These are phyloP conservation scores for Anoplopoma fimbria DNA, from an alignment of 2,113 vertebrate genomes.

Conservation along the genomic window DNA sequence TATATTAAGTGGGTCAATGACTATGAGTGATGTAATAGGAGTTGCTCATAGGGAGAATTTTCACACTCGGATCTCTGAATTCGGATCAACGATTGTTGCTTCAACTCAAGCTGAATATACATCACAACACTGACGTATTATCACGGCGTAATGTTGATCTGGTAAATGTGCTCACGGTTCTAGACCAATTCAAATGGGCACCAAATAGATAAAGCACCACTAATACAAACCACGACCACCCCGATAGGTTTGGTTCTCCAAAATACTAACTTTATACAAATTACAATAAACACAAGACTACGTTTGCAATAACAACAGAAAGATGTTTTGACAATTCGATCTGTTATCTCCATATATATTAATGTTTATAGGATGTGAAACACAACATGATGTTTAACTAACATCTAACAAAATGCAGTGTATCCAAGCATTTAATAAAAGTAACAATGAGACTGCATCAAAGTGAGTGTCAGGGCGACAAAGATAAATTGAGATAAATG, in stretches of 20 bases:
- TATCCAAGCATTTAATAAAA: background rate
- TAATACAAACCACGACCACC: no score
- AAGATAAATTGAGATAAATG: background rate
- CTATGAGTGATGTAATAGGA: no score
- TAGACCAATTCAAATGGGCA: no score
- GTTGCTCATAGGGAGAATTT: no score
- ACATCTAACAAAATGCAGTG: background rate
- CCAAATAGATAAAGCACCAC: no score
- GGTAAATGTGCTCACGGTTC: no score
- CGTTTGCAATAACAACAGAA: background rate
- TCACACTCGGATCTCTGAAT: background rate
- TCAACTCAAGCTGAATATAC: background rate
- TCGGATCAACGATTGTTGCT: background rate
- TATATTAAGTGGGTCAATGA: background rate
- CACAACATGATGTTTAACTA: background rate
- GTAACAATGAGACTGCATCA: background rate
- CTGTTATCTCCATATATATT: background rate
- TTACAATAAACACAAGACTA: background rate
- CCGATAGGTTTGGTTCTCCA: no score
- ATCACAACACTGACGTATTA: no score
- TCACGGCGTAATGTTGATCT: no score
- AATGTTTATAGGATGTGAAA: background rate
- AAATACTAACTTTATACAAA: no score
- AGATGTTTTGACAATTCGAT: background rate
- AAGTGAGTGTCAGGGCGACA: background rate